Evolutionary conservation across 2,888 invertebrate species (phyloP).

Genomic region (Tenthredo distinguenda): DNA sequence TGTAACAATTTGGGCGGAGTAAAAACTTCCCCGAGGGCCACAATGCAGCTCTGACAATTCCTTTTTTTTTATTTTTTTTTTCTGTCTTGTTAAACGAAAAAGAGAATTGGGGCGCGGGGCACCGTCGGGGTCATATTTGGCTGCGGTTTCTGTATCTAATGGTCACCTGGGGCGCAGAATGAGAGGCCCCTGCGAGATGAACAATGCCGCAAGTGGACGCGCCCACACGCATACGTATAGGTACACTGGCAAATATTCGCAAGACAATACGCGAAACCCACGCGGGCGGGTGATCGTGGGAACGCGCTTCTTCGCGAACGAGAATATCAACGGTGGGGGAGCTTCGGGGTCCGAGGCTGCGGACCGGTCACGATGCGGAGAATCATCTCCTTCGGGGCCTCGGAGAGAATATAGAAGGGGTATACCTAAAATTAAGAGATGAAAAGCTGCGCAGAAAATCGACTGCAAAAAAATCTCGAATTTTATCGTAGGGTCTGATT

Average conservation of each 20-base stretch:
- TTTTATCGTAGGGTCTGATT: background rate
- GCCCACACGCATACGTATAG: background rate
- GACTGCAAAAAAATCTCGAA: background rate
- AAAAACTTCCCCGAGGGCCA: background rate
- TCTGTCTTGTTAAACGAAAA: background rate
- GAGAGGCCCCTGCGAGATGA: slow-evolving; percentile 16
- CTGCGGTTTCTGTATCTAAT: slow-evolving; percentile 40
- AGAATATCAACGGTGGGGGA: background rate
- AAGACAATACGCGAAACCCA: slow-evolving; percentile 41
- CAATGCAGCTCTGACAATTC: background rate
- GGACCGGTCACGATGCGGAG: background rate
- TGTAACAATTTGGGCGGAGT: background rate
- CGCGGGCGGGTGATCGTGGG: slow-evolving; percentile 44
- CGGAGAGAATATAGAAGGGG: background rate
- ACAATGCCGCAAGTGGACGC: slow-evolving; percentile 45
- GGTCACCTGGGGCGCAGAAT: slow-evolving; percentile 32
- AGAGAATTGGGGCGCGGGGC: slow-evolving; percentile 21
- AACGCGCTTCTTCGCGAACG: slow-evolving; percentile 21
- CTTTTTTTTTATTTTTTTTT: background rate
- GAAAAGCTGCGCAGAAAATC: background rate
- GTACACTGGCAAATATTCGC: slow-evolving; percentile 7
- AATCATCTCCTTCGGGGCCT: slow-evolving; percentile 2
- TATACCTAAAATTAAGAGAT: background rate
- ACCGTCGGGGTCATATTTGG: slow-evolving; percentile 1
- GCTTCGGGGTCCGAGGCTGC: background rate